Percentiles rank a stretch among this genome's conserved stretches.
phyloP scores from a whole-genome alignment of 2,888 invertebrate species.

The Apamea monoglypha region DNA sequence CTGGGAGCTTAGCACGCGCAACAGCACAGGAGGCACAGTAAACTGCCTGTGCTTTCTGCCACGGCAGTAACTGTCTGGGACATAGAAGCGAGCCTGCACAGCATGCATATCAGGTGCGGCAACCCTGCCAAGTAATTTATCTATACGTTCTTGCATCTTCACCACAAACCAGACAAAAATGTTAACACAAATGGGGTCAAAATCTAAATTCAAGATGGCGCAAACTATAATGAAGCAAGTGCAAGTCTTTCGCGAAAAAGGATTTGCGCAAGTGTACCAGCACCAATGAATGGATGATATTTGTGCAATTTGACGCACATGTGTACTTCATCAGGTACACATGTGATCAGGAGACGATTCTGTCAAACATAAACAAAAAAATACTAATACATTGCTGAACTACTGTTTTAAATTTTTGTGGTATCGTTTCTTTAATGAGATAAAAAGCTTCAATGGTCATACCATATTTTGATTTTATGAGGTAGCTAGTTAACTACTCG shows the following conservation, averaged over 20 bases:
- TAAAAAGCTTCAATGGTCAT: too few relatives aligned
- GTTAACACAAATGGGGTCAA: neutral
- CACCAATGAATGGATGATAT: neutral
- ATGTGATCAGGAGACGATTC: neutral
- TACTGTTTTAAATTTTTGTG: neutral
- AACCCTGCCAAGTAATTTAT: neutral
- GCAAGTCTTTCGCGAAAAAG: neutral
- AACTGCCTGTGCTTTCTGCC: neutral
- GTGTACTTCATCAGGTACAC: neutral
- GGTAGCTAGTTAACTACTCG: neutral
- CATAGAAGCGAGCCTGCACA: neutral
- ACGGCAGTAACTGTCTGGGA: neutral
- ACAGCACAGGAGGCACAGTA: neutral
- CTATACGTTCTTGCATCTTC: neutral
- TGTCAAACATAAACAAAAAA: neutral
- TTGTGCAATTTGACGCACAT: neutral
- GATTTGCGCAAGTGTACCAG: neutral
- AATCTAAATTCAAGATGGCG: neutral
- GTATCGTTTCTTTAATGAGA: neutral
- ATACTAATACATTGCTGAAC: neutral
- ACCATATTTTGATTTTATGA: neutral
- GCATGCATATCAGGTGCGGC: neutral
- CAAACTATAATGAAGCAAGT: too few relatives aligned
- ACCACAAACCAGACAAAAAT: neutral
- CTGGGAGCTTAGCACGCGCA: too few relatives aligned